Conservation (phyloP, 1,140 invertebrate genomes). For the Eciton burchellii region DNA sequence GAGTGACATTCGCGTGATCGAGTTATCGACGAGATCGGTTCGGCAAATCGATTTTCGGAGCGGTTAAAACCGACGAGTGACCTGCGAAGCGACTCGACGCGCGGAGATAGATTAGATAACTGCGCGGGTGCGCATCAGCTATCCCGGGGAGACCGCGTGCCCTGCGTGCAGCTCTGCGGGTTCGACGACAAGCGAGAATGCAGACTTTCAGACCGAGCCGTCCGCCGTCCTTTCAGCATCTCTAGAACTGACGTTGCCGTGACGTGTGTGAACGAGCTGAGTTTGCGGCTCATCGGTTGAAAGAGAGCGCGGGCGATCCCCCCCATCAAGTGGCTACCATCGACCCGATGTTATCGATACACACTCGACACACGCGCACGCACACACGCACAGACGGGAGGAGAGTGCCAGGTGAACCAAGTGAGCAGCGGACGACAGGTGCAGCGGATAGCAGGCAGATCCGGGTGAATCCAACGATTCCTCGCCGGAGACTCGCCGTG, state of each 20-base stretch:
- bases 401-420: neutral
- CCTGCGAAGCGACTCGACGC: no score
- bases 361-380: neutral
- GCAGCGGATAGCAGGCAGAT: neutral
- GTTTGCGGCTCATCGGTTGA: no score
- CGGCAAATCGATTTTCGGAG: conserved; percentile 26
- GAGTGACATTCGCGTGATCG: neutral
- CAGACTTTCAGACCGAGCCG: neutral
- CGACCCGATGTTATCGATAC: neutral
- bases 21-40: conserved; percentile 34
- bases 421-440: neutral
- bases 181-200: neutral
- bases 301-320: no score
- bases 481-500: neutral
- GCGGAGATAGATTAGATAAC: conserved; percentile 7
- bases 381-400: neutral
- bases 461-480: neutral
- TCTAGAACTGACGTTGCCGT: no score
- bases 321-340: neutral
- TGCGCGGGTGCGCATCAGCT: neutral
- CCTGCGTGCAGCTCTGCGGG: neutral
- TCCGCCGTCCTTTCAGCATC: no score
- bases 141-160: neutral
- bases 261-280: no score
- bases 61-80: neutral